Percentiles rank a stretch among this genome's conserved stretches.
These are phyloP conservation scores for Girardinichthys multiradiatus DNA, from an alignment of 2,113 vertebrate genomes.

Conservation along the genomic window DNA sequence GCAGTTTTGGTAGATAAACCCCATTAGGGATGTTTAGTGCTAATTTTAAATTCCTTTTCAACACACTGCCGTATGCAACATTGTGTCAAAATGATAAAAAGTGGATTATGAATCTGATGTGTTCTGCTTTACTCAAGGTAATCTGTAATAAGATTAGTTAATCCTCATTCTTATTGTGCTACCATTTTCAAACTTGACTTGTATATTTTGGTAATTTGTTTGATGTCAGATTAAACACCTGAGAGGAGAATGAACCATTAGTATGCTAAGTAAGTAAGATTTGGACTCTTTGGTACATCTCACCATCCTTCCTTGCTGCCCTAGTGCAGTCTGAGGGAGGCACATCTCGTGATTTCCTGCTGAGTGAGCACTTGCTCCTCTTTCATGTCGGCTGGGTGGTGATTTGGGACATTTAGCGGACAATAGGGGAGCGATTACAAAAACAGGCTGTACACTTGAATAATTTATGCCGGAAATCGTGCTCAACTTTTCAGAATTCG, in stretches of 20 bases:
- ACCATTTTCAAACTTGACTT: not conserved
- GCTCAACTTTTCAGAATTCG: constrained; percentile 66
- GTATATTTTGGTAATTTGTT: not conserved
- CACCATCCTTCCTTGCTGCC: not conserved
- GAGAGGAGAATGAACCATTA: not conserved
- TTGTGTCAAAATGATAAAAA: not conserved
- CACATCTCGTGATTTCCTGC: constrained; percentile 56
- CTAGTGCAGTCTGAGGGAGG: constrained; percentile 76
- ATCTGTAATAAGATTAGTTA: not conserved
- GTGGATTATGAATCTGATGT: not conserved
- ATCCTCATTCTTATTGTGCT: not conserved
- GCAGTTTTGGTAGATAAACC: no score
- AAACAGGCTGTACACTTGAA: constrained; percentile 74
- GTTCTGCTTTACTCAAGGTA: not conserved
- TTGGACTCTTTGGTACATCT: not conserved
- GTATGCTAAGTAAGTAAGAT: not conserved
- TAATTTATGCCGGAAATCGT: constrained; percentile 77
- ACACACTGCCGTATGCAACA: no score
- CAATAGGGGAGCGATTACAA: constrained; percentile 70
- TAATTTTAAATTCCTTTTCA: no score
- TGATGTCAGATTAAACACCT: not conserved
- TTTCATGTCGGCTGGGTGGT: constrained; percentile 42
- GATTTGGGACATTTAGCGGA: constrained; percentile 69
- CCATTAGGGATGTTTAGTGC: no score
- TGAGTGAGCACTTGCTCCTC: constrained; percentile 45